These are phyloP conservation scores for Dicrurus megarhynchus DNA, from an alignment of 2,113 vertebrate genomes.

Conservation along the genomic window DNA sequence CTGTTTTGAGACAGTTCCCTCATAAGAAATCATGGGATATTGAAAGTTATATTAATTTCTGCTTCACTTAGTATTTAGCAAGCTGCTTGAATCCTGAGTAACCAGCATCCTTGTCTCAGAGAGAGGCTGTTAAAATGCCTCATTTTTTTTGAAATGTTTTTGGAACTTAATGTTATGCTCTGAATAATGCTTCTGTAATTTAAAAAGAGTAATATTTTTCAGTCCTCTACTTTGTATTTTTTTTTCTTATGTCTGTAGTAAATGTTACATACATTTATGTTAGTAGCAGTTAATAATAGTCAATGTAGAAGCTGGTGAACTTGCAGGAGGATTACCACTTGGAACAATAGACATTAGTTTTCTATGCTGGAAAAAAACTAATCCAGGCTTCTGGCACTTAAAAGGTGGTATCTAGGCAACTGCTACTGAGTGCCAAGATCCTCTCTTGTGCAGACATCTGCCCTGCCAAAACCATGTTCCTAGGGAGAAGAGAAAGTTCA, in stretches of 20 bases:
- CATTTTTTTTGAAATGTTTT: not conserved
- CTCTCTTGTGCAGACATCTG: not conserved
- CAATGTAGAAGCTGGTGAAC: not conserved
- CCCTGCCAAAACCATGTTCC: not conserved
- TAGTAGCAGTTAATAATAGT: not conserved
- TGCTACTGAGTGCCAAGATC: not conserved
- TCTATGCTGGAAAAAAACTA: not conserved
- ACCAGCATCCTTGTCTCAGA: not conserved
- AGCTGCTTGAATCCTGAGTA: not conserved
- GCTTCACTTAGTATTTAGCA: not conserved
- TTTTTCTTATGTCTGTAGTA: not conserved
- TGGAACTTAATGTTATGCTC: not conserved
- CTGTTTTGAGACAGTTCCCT: not conserved
- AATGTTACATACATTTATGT: not conserved
- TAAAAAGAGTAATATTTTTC: not conserved
- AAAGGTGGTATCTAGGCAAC: constrained; percentile 27
- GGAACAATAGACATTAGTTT: not conserved
- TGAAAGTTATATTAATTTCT: not conserved
- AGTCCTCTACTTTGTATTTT: not conserved
- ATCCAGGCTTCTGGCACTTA: not conserved
- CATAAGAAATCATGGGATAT: not conserved
- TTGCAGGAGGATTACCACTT: not conserved
- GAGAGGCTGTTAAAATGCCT: not conserved
- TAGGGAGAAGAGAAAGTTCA: not conserved
- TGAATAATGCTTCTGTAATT: not conserved